Percentiles rank a stretch among this genome's conserved stretches.
Conservation (phyloP, 2,113 vertebrate genomes). For the Cebidichthys violaceus region DNA sequence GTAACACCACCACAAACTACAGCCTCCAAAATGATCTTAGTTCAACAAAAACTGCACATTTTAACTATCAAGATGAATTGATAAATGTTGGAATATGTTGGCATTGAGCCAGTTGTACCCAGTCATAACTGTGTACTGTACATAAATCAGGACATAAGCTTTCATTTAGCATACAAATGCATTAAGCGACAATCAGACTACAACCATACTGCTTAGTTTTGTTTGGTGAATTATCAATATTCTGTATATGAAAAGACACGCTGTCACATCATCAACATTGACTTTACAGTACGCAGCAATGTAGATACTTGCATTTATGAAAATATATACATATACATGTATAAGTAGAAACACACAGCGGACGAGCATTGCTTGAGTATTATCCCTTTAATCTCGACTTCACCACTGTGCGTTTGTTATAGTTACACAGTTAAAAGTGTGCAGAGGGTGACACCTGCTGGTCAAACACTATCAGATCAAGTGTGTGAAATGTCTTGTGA, state of each 20-base stretch:
- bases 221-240: not conserved
- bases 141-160: not conserved
- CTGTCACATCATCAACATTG: not conserved
- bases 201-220: not conserved
- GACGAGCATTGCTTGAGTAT: not conserved
- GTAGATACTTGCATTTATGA: not conserved
- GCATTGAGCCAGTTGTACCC: not conserved
- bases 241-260: not conserved
- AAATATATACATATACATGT: not conserved
- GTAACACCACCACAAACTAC: not conserved
- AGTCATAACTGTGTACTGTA: not conserved
- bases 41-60: not conserved
- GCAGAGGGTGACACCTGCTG: slow-evolving; percentile 81
- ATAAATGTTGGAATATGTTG: not conserved
- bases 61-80: not conserved
- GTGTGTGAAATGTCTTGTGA: not conserved
- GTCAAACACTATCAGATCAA: slow-evolving; percentile 20
- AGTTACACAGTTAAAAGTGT: slow-evolving; percentile 27
- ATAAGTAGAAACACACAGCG: not conserved
- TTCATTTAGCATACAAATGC: not conserved
- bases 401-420: not conserved
- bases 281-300: not conserved
- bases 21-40: not conserved
- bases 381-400: not conserved
- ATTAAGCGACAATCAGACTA: not conserved